Percentiles rank a stretch among this genome's conserved stretches.
Evolutionary conservation across 2,888 invertebrate genomes (phyloP).

Genomic region (Brenthis hecate): DNA sequence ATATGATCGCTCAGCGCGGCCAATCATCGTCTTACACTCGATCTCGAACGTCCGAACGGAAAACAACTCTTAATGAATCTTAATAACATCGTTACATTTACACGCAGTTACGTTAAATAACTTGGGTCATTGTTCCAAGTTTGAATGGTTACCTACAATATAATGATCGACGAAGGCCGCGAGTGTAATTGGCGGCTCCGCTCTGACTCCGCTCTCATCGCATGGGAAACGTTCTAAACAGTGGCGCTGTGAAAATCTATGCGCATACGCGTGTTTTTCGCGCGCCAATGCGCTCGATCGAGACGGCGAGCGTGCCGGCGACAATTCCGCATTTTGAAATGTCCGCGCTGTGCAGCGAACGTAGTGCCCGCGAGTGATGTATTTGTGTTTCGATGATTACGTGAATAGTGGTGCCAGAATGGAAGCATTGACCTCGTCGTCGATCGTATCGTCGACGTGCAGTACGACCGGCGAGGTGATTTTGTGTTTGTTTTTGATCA

Average conservation of each 20-base stretch:
- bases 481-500: slow-evolving; percentile 69
- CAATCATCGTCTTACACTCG: slow-evolving; percentile 20
- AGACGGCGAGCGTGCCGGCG: slow-evolving; percentile 47
- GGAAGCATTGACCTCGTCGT: slow-evolving; percentile 68
- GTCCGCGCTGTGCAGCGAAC: slow-evolving; percentile 59
- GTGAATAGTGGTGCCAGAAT: slow-evolving; percentile 58
- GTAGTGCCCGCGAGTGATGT: slow-evolving; percentile 46
- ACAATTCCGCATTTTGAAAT: slow-evolving; percentile 69
- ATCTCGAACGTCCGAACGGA: slow-evolving; percentile 15
- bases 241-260: slow-evolving; percentile 70
- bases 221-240: slow-evolving; percentile 57
- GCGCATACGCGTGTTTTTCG: slow-evolving; percentile 71
- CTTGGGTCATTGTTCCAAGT: slow-evolving; percentile 37
- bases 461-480: slow-evolving; percentile 59
- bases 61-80: slow-evolving; percentile 12
- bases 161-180: slow-evolving; percentile 52
- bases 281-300: slow-evolving; percentile 42
- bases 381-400: slow-evolving; percentile 52
- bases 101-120: slow-evolving; percentile 27
- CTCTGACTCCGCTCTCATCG: slow-evolving; percentile 43
- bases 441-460: slow-evolving; percentile 47
- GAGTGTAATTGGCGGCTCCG: slow-evolving; percentile 47
- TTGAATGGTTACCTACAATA: slow-evolving; percentile 44
- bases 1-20: slow-evolving; percentile 47
- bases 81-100: slow-evolving; percentile 18